These are phyloP conservation scores for Gopherus flavomarginatus DNA, from an alignment of 2,113 vertebrate species.

Conservation along the genomic window DNA sequence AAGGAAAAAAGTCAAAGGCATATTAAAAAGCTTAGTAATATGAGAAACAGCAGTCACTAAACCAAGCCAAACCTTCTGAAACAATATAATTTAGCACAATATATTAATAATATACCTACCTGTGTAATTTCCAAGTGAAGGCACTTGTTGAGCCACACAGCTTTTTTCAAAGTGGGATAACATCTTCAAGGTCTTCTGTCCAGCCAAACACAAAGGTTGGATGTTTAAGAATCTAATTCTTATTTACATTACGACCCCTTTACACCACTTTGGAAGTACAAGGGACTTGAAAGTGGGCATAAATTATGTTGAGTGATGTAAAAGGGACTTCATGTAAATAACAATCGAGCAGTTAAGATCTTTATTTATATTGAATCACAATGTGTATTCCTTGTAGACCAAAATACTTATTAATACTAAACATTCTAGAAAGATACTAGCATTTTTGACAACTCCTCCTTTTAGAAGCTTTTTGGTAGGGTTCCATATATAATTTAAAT, in stretches of 20 bases:
- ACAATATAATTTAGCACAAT: neutral
- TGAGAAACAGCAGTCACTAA: constrained; percentile 42
- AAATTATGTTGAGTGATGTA: neutral
- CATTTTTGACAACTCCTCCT: neutral
- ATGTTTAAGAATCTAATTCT: neutral
- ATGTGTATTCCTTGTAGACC: neutral
- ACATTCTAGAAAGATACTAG: neutral
- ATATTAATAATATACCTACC: neutral
- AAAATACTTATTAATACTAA: neutral
- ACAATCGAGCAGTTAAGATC: neutral
- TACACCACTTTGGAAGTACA: neutral
- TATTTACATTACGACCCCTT: neutral
- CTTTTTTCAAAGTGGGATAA: neutral
- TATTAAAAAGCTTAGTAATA: constrained; percentile 40
- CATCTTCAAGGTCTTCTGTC: neutral
- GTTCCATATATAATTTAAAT: neutral
- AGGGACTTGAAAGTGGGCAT: neutral
- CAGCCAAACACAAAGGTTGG: neutral
- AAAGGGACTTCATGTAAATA: neutral
- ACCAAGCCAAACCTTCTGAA: constrained; percentile 31
- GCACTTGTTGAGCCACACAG: neutral
- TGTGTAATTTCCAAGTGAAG: neutral
- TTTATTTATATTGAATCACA: neutral
- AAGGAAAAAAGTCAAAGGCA: neutral
- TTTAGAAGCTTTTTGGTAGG: neutral